These are phyloP conservation scores for Chondrosia reniformis DNA, from an alignment of 37 sponge, comb jelly and placozoan species.

Conservation along the genomic window DNA sequence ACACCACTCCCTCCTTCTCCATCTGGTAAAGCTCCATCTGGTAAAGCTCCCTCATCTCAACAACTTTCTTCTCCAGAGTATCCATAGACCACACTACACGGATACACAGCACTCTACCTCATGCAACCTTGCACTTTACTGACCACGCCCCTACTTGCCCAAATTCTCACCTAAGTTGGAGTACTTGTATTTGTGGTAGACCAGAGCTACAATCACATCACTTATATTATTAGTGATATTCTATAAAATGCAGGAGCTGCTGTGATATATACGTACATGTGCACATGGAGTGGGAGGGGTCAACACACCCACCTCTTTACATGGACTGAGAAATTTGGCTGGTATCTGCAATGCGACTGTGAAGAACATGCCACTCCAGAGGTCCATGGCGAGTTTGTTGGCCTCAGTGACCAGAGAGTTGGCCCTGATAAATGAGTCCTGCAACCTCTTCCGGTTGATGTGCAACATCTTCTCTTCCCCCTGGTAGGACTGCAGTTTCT, in stretches of 20 bases:
- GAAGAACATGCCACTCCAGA: slow-evolving; percentile 84
- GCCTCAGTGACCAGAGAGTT: slow-evolving; percentile 89
- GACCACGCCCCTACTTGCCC: too few relatives aligned
- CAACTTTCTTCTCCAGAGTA: slow-evolving; percentile 88
- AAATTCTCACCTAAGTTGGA: slow-evolving; percentile 18
- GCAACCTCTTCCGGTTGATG: slow-evolving; percentile 43
- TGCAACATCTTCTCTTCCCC: too few relatives aligned
- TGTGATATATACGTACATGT: too few relatives aligned
- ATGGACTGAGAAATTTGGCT: slow-evolving; percentile 22
- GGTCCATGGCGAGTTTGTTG: slow-evolving; percentile 83
- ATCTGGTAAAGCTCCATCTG: slow-evolving; percentile 66
- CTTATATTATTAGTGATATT: too few relatives aligned
- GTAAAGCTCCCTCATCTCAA: slow-evolving; percentile 94
- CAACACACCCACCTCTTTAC: too few relatives aligned
- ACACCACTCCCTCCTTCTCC: slow-evolving; percentile 79
- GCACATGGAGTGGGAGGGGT: too few relatives aligned
- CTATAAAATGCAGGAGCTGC: too few relatives aligned
- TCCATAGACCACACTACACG: slow-evolving; percentile 83
- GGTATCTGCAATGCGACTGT: slow-evolving; percentile 79
- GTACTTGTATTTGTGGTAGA: slow-evolving; percentile 60
- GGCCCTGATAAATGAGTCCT: slow-evolving; percentile 71
- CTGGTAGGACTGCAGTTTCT: too few relatives aligned
- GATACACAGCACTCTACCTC: too few relatives aligned
- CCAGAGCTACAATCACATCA: slow-evolving; percentile 71
- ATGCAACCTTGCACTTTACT: too few relatives aligned